Base-by-base conservation (phyloP, 2,888 invertebrate species). In the Helobdella robusta region DNA sequence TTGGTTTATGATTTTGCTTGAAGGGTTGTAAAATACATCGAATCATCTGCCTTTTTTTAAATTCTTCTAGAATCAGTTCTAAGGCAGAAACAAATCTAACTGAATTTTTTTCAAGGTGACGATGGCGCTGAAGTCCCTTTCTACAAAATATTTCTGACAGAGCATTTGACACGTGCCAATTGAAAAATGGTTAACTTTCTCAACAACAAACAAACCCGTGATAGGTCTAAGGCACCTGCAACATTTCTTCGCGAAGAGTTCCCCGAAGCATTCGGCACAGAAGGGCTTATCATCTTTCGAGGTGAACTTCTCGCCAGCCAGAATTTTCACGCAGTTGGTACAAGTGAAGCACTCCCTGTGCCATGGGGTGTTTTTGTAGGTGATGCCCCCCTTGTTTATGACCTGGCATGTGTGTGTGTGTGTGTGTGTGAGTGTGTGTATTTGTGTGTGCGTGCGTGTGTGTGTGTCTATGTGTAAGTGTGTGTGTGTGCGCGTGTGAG, bases 331-430 rank as follows among this genome's bases (percentile, higher is more conserved):
- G 85, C 98, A 98, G 83, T 95, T 86, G 75, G 91, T 92, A 86
- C 98, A 98, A 67, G 91, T 91, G 85, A 98, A 98, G 84, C 97
- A 98, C 82, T 97, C 97, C 76, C 94, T 87, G 83, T 98, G 98
- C 94, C 95, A 98, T 72, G 98, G 97, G 82, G 94, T 93, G 83
- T 94, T 94, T 86, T 97, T 97, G 85, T 97, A 98, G 67, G 97
- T 97, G 75, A 98, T 97, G 73, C 98, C 98, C 71, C 95, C 95
- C 80, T 92, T 91, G 77, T 93, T 94, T 82, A 98, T 97, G 64
- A 72, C 71, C 72, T 72, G 68, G 1, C 1, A 8, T 25, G 61
- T n/a, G n/a, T n/a, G n/a, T n/a, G n/a, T n/a, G n/a, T n/a, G n/a
- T n/a, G n/a, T n/a, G n/a, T n/a, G n/a, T n/a, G n/a, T n/a, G n/a